Percentiles rank a stretch among this genome's conserved stretches.
These are phyloP conservation scores for Ips nitidus DNA, from an alignment of 1,140 invertebrate species.

Conservation along the genomic window DNA sequence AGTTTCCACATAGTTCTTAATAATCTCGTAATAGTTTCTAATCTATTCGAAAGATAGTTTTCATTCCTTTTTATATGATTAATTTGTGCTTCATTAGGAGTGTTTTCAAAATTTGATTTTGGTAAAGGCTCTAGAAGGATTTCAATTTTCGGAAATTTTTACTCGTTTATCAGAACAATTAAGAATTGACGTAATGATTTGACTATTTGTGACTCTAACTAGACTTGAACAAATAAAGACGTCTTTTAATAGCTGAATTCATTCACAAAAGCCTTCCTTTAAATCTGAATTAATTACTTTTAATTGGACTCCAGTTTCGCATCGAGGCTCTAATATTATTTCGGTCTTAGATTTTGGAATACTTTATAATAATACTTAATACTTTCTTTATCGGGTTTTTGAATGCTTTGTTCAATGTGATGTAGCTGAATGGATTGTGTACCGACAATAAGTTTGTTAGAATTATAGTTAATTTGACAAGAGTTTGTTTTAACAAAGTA, in stretches of 20 bases:
- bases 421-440: background rate
- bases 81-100: background rate
- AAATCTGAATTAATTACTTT: conserved; percentile 5
- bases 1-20: too few relatives aligned
- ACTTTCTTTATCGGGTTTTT: background rate
- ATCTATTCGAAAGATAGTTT: background rate
- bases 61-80: background rate
- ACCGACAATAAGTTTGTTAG: background rate
- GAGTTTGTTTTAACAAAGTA: background rate
- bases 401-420: background rate
- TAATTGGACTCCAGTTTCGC: background rate
- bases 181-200: background rate
- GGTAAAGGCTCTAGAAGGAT: background rate
- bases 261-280: background rate
- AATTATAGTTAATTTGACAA: background rate
- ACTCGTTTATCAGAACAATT: background rate
- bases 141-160: background rate
- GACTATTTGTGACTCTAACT: background rate
- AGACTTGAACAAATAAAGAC: background rate
- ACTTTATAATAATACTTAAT: background rate
- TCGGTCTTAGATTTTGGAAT: background rate
- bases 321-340: background rate
- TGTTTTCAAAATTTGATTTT: background rate
- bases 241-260: background rate
- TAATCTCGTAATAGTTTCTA: background rate